Conservation (phyloP, 2,888 invertebrate genomes). For the Caenorhabditis wallacei region DNA sequence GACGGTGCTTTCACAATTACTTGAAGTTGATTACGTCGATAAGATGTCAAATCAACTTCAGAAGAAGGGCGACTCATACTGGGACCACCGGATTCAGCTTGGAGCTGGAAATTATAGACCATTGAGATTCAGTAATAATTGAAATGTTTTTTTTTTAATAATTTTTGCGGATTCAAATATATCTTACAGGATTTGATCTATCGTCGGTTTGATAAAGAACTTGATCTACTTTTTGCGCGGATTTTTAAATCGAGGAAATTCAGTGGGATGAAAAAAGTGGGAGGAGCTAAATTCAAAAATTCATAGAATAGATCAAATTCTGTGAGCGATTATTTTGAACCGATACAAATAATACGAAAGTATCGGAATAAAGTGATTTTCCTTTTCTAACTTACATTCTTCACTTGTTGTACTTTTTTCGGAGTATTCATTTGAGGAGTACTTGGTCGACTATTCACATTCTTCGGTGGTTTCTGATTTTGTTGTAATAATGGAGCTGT, state of each 20-base stretch:
- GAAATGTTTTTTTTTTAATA: neutral
- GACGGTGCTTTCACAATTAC: conserved; percentile 65
- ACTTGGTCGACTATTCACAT: conserved; percentile 31
- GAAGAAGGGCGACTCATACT: conserved; percentile 44
- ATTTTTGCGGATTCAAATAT: neutral
- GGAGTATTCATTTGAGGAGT: conserved; percentile 50
- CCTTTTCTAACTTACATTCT: conserved; percentile 32
- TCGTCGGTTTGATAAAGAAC: no score
- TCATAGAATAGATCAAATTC: no score
- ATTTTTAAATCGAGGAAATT: no score
- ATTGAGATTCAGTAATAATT: no score
- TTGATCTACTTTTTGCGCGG: no score
- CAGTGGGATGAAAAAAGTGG: no score
- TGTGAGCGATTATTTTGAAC: no score
- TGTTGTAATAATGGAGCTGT: conserved; percentile 50
- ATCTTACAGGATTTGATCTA: no score
- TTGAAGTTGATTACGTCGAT: conserved; percentile 71
- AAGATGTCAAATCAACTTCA: conserved; percentile 58
- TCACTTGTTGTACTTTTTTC: conserved; percentile 36
- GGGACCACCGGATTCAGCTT: conserved; percentile 4
- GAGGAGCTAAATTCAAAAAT: no score
- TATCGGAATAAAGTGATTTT: neutral
- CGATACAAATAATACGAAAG: no score
- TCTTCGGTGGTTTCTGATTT: conserved; percentile 36
- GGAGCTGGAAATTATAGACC: conserved; percentile 14